Conservation (phyloP, 2,888 invertebrate genomes). For the Tachina grossa region DNA sequence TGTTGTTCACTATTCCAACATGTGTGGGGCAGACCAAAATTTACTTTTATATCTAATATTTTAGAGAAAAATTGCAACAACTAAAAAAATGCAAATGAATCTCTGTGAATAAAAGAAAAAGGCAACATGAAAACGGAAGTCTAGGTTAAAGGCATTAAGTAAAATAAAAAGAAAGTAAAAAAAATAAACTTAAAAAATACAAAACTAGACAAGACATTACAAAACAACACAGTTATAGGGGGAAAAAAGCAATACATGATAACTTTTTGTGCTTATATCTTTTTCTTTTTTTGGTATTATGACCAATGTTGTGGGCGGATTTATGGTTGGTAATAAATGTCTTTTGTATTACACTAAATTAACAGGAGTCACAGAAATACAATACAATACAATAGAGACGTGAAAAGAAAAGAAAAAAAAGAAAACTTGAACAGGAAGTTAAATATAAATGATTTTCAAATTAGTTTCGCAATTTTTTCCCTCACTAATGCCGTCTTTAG, state of each 20-base stretch:
- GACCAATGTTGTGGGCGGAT: conserved; percentile 75
- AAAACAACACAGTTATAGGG: conserved; percentile 54
- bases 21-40: neutral
- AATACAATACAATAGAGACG: conserved; percentile 72
- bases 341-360: conserved; percentile 75
- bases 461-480: conserved; percentile 33
- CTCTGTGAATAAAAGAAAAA: conserved; percentile 30
- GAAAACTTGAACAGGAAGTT: conserved; percentile 52
- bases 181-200: conserved; percentile 45
- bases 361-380: conserved; percentile 71
- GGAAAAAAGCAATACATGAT: conserved; percentile 54
- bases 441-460: conserved; percentile 63
- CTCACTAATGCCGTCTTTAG: neutral
- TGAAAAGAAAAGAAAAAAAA: conserved; percentile 26
- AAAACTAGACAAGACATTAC: conserved; percentile 66
- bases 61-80: conserved; percentile 51
- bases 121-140: conserved; percentile 63
- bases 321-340: conserved; percentile 76
- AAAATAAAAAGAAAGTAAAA: conserved; percentile 39
- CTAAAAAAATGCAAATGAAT: conserved; percentile 62
- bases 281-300: conserved; percentile 65
- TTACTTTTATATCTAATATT: conserved; percentile 24
- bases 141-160: conserved; percentile 61
- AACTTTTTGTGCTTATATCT: conserved; percentile 11
- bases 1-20: neutral